Evolutionary conservation across 1,140 invertebrate genomes (phyloP).

Genomic region (Centruroides sculpturatus): DNA sequence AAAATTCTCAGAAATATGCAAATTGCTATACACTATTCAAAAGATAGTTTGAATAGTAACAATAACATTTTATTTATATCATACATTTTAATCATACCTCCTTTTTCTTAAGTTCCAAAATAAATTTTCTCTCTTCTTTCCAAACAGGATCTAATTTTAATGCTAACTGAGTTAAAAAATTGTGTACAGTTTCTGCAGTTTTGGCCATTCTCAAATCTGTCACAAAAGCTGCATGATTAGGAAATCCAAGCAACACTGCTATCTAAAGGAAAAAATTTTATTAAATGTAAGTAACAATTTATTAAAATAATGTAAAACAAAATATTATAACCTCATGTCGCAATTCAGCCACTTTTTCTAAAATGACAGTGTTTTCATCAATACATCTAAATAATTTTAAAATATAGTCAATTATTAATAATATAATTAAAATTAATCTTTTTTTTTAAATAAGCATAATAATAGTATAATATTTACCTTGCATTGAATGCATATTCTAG

Average conservation of each 20-base stretch:
- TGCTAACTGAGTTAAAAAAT: conserved; percentile 34
- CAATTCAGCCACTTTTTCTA: conserved; percentile 37
- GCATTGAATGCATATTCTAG: conserved; percentile 36
- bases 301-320: neutral
- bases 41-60: too few species aligned
- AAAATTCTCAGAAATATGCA: neutral
- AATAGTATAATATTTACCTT: conserved; percentile 20
- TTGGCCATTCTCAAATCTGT: conserved; percentile 40
- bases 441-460: neutral
- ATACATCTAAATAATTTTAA: conserved; percentile 28
- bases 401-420: neutral
- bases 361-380: conserved; percentile 34
- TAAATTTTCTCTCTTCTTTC: conserved; percentile 29
- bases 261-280: conserved; percentile 21
- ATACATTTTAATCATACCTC: conserved; percentile 23
- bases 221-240: conserved; percentile 35
- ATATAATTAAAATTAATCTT: neutral
- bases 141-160: conserved; percentile 33
- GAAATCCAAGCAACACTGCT: conserved; percentile 34
- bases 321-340: conserved; percentile 25
- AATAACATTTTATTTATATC: too few species aligned
- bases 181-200: conserved; percentile 31
- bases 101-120: conserved; percentile 35
- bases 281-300: too few species aligned
- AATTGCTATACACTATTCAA: neutral